Percentiles rank a stretch among this genome's conserved stretches.
phyloP scores from a whole-genome alignment of 2,888 invertebrate species.

The Hypercompe scribonia region DNA sequence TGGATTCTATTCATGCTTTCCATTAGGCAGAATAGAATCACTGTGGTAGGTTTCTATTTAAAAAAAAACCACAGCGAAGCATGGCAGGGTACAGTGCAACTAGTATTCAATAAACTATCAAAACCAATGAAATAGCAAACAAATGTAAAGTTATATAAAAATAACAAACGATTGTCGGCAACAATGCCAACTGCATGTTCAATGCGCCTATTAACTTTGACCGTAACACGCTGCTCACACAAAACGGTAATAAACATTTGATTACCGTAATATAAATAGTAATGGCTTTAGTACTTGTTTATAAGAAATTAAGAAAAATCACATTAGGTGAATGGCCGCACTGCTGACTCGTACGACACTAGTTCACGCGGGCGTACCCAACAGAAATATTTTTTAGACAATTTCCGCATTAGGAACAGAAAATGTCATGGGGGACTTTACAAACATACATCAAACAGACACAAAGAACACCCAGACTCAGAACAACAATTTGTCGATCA shows the following conservation, averaged over 20 bases:
- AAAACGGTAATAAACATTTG: conserved; percentile 14
- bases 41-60: no score
- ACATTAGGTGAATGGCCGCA: neutral
- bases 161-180: conserved; percentile 16
- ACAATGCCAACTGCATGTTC: conserved; percentile 28
- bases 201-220: conserved; percentile 28
- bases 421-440: no score
- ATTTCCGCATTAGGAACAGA: no score
- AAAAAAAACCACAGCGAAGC: no score
- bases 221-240: conserved; percentile 23
- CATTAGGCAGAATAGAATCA: no score
- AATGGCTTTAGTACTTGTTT: conserved; percentile 6
- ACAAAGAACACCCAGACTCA: no score
- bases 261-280: conserved; percentile 8
- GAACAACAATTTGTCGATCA: no score
- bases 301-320: neutral
- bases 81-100: no score
- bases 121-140: neutral
- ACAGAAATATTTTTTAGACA: no score
- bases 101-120: neutral
- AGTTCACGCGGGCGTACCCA: neutral
- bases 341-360: neutral
- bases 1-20: no score
- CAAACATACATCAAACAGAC: no score
- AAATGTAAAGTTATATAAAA: conserved; percentile 17